Base-by-base conservation (phyloP, 2,797 vertebrate species). In the Acrossocheilus fasciatus region DNA sequence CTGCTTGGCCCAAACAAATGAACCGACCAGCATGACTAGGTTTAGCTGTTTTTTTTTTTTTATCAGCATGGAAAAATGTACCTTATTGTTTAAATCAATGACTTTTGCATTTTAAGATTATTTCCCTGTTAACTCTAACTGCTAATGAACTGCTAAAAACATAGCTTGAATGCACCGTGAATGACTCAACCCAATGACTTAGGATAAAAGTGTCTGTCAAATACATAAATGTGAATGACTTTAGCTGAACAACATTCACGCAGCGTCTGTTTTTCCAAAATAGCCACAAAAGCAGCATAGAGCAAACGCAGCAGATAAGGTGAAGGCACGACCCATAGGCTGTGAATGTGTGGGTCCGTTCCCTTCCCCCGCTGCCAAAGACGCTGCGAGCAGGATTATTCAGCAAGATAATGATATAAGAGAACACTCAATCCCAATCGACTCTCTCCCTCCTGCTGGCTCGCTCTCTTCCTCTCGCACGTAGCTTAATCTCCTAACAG, bases 381-480 rank as follows among this genome's bases (percentile, higher is more conserved):
- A 75, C 41, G 20, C 74, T 79, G 26, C 36, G 41, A 83, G 79
- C 81, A 70, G 87, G 89, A 91, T 92, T 86, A 89, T 87, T 84
- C 57, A 83, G 45, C 8, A 80, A 66, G 80, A 84, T 88, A 88
- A 89, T 89, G 78, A 90, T 82, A 81, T 86, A 90, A 89, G 79
- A 78, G 83, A 57, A 80, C 52, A 59, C 75, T 86, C 88, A 87
- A 83, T 87, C 83, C 76, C 87, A 86, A 87, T 66, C 45, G 82
- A 82, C 83, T 88, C 75, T 81, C 74, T 77, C 84, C 43, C 89
- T 89, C 88, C 79, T 10, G 41, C 62, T 47, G 59, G 30, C 43
- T 91, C 81, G 50, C 76, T 85, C 87, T 85, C 62, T 73, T 76
- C 69, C 76, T 86, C 87, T 76, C 82, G 50, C 84, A 87, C 76